Conservation (phyloP, 2,888 invertebrate genomes). For the Synergus laeviventris region DNA sequence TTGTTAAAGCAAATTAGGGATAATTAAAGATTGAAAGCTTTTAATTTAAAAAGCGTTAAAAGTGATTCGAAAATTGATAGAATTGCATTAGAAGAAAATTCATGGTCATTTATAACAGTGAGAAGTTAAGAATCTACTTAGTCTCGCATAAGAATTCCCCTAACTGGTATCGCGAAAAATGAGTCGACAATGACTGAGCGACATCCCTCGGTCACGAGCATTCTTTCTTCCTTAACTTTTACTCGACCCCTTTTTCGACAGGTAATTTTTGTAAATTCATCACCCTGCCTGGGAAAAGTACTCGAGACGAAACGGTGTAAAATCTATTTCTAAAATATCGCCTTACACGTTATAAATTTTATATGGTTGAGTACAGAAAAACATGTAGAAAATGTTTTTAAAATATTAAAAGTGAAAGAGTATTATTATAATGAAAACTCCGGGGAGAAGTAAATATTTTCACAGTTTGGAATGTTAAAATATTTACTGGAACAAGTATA, state of each 20-base stretch:
- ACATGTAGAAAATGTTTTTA: too few relatives aligned
- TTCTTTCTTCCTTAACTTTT: slow-evolving; percentile 31
- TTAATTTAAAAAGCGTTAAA: too few relatives aligned
- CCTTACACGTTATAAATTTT: background rate
- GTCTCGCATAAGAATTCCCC: background rate
- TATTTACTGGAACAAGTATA: background rate
- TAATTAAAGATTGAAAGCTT: too few relatives aligned
- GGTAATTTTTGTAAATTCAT: slow-evolving; percentile 41
- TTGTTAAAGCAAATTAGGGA: too few relatives aligned
- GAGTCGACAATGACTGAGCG: slow-evolving; percentile 39
- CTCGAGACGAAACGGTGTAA: background rate
- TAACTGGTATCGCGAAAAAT: slow-evolving; percentile 35
- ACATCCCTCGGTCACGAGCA: slow-evolving; percentile 31
- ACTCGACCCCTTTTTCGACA: slow-evolving; percentile 28
- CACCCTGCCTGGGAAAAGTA: slow-evolving; percentile 37
- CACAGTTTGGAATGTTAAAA: background rate
- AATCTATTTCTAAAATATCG: background rate
- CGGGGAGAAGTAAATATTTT: background rate
- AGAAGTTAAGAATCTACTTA: slow-evolving; percentile 32
- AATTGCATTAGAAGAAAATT: background rate
- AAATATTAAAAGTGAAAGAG: too few relatives aligned
- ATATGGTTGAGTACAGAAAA: too few relatives aligned
- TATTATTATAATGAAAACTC: background rate
- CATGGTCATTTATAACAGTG: background rate
- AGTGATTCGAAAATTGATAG: background rate